Conservation (phyloP, 2,888 invertebrate genomes). For the Tricholauxania praeusta region DNA sequence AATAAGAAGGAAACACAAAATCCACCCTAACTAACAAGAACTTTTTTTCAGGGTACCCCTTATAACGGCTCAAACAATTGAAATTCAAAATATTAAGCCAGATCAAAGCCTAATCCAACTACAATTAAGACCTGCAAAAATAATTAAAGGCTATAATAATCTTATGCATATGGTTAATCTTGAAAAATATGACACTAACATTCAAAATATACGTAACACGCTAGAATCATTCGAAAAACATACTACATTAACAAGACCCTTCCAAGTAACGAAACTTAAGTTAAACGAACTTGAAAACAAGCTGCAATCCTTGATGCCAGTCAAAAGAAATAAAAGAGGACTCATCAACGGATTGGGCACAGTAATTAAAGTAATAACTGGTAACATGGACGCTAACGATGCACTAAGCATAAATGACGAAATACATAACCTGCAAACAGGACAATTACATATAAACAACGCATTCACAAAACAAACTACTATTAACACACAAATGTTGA, state of each 20-base stretch:
- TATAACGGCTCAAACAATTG: not conserved
- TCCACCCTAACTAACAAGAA: not conserved
- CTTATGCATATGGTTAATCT: not conserved
- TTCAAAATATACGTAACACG: too few species aligned
- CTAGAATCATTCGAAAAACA: too few species aligned
- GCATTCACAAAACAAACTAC: constrained; percentile 26
- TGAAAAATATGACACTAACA: not conserved
- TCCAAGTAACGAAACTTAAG: constrained; percentile 35
- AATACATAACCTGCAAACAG: too few species aligned
- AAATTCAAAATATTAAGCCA: not conserved
- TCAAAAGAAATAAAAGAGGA: constrained; percentile 36
- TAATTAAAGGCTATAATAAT: not conserved
- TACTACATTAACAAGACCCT: not conserved
- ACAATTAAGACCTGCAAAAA: not conserved
- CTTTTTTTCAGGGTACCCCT: constrained; percentile 7
- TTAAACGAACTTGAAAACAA: constrained; percentile 33
- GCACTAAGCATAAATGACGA: constrained; percentile 25
- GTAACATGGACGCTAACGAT: constrained; percentile 42
- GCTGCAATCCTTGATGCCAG: constrained; percentile 24
- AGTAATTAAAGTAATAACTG: constrained; percentile 43
- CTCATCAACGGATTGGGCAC: constrained; percentile 40
- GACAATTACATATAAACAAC: not conserved
- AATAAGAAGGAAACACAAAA: constrained; percentile 24
- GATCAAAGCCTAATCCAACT: not conserved
- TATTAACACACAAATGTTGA: constrained; percentile 41